A percentile compares a stretch with the other conserved stretches of the same genome.
phyloP scores from a whole-genome alignment of 1,140 invertebrate species.

The Babylonia areolata region DNA sequence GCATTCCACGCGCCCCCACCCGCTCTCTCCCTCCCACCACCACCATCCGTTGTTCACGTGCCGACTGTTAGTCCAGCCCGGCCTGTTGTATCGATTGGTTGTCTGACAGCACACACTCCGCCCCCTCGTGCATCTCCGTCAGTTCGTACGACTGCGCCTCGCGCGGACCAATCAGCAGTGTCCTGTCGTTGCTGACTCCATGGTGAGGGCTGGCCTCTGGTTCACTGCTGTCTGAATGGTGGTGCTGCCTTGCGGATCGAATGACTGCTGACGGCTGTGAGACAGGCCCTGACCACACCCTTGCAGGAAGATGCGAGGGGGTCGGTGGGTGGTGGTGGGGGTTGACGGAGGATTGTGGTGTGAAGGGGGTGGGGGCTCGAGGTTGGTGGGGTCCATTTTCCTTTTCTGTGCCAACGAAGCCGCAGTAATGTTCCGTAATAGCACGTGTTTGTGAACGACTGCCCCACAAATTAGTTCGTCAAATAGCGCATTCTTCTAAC shows the following conservation, averaged over 20 bases:
- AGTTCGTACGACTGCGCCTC: too few relatives aligned
- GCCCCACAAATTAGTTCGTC: slow-evolving; percentile 17
- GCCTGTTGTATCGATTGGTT: neutral
- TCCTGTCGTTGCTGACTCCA: neutral
- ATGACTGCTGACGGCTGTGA: neutral
- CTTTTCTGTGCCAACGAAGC: neutral
- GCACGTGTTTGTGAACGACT: slow-evolving; percentile 28
- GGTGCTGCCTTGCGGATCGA: neutral
- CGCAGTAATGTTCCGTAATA: slow-evolving; percentile 23
- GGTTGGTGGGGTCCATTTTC: neutral
- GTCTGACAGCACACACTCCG: too few relatives aligned
- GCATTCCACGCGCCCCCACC: neutral
- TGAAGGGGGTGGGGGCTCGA: neutral
- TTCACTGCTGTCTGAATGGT: neutral
- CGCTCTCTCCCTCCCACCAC: neutral
- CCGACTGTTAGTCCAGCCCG: neutral
- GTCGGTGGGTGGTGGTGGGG: neutral
- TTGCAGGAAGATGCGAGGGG: neutral
- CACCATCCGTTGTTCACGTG: neutral
- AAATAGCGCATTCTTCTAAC: slow-evolving; percentile 19
- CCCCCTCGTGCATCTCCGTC: too few relatives aligned
- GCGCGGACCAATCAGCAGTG: neutral
- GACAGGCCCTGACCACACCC: neutral
- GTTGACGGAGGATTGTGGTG: neutral
- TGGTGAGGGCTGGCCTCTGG: neutral